Percentiles rank a stretch among this genome's conserved stretches.
These are phyloP conservation scores for Phymatocera aterrima DNA, from an alignment of 2,888 invertebrate species.

Conservation along the genomic window DNA sequence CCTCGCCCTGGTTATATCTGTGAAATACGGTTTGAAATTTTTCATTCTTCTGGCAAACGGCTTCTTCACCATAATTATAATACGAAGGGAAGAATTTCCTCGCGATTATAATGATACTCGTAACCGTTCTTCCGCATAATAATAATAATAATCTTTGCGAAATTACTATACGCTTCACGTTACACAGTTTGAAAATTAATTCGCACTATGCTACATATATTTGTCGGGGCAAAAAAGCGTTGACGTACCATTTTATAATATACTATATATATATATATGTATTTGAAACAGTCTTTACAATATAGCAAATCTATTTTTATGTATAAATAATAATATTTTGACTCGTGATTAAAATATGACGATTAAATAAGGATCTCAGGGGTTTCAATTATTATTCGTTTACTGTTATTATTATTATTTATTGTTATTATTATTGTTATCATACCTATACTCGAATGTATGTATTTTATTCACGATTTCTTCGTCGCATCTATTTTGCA, in stretches of 20 bases:
- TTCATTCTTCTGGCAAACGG: conserved; percentile 43
- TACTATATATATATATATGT: no score
- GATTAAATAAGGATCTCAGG: neutral
- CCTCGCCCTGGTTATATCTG: no score
- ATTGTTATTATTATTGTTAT: neutral
- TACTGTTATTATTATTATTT: neutral
- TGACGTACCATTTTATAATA: conserved; percentile 1
- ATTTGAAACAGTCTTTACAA: conserved; percentile 39
- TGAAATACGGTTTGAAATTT: conserved; percentile 35
- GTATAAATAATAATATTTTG: neutral
- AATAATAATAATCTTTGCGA: neutral
- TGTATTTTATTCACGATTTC: neutral
- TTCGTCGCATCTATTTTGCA: neutral
- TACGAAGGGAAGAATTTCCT: neutral
- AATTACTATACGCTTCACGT: no score
- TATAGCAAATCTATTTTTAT: conserved; percentile 20
- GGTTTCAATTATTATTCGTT: no score
- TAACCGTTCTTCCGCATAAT: neutral
- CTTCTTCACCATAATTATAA: conserved; percentile 7
- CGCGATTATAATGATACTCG: neutral
- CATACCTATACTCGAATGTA: conserved; percentile 22
- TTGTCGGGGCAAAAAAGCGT: conserved; percentile 27
- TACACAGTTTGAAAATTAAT: neutral
- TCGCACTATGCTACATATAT: neutral
- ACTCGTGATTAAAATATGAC: neutral